Conservation (phyloP, 1,140 invertebrate species). For the Leptonema lineaticorne region DNA sequence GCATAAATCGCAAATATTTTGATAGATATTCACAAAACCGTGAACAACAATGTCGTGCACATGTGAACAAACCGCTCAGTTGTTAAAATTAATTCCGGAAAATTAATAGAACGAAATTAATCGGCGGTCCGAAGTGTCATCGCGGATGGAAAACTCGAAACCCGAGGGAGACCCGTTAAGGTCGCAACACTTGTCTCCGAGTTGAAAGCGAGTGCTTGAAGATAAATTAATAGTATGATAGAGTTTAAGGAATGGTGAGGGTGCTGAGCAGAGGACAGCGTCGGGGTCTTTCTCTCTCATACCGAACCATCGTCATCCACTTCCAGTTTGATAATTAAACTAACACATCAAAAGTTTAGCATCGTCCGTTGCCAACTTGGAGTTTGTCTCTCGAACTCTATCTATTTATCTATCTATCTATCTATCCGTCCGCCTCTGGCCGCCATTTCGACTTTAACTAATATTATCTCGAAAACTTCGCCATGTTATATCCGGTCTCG, state of each 20-base stretch:
- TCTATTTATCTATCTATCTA: too few species aligned
- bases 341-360: conserved; percentile 32
- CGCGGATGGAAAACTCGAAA: too few species aligned
- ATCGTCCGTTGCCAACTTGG: conserved; percentile 22
- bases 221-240: conserved; percentile 17
- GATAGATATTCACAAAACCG: too few species aligned
- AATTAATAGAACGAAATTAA: too few species aligned
- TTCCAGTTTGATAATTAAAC: conserved; percentile 32
- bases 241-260: background rate
- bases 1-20: too few species aligned
- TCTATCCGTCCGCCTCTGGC: conserved; percentile 25
- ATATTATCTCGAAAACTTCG: conserved; percentile 28
- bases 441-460: conserved; percentile 17
- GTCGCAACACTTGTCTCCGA: conserved; percentile 1
- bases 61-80: too few species aligned
- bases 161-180: too few species aligned
- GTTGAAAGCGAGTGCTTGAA: background rate
- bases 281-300: background rate
- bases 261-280: background rate
- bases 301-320: background rate
- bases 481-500: background rate
- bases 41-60: too few species aligned
- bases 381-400: conserved; percentile 9
- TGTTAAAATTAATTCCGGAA: too few species aligned
- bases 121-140: too few species aligned